Percentiles rank a stretch among this genome's conserved stretches.
These are phyloP conservation scores for Limulus polyphemus DNA, from an alignment of 2,888 invertebrate genomes.

Conservation along the genomic window DNA sequence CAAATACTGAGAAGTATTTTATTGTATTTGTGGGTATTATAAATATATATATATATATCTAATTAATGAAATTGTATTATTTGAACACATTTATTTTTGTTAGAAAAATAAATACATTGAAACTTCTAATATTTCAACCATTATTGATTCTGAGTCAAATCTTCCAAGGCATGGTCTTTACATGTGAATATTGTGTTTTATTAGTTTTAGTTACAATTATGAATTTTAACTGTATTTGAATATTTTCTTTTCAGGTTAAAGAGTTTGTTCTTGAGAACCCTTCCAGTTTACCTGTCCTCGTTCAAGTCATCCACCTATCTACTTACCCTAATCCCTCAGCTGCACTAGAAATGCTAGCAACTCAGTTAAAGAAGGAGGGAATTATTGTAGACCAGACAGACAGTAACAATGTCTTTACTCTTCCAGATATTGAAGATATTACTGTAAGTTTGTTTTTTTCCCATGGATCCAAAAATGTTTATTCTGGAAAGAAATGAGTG, in stretches of 20 bases:
- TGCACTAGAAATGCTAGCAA: slow-evolving; percentile 31
- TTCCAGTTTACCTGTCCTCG: slow-evolving; percentile 49
- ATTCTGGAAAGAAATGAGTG: neutral
- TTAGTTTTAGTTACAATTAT: slow-evolving; percentile 1
- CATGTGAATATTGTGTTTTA: neutral
- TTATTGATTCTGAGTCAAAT: too few relatives aligned
- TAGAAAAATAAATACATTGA: too few relatives aligned
- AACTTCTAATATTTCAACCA: too few relatives aligned
- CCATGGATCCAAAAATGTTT: neutral
- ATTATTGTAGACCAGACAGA: slow-evolving; percentile 31
- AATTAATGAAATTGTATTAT: too few relatives aligned
- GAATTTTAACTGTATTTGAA: neutral
- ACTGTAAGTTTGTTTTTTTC: slow-evolving; percentile 31
- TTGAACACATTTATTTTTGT: too few relatives aligned
- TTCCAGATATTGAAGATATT: slow-evolving; percentile 35
- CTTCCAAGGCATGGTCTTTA: too few relatives aligned
- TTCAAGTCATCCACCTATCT: slow-evolving; percentile 59
- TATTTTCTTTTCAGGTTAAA: slow-evolving; percentile 39
- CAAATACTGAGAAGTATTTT: too few relatives aligned
- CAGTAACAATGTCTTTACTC: slow-evolving; percentile 39
- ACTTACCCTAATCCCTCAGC: slow-evolving; percentile 52
- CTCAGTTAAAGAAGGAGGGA: slow-evolving; percentile 16
- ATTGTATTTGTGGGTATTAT: too few relatives aligned
- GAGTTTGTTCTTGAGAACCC: slow-evolving; percentile 61
- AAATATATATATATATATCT: too few relatives aligned